Evolutionary conservation across 2,797 vertebrate genomes (phyloP), one percentile per base, ranked within the genome.

Genomic region (Heliangelus exortis): DNA sequence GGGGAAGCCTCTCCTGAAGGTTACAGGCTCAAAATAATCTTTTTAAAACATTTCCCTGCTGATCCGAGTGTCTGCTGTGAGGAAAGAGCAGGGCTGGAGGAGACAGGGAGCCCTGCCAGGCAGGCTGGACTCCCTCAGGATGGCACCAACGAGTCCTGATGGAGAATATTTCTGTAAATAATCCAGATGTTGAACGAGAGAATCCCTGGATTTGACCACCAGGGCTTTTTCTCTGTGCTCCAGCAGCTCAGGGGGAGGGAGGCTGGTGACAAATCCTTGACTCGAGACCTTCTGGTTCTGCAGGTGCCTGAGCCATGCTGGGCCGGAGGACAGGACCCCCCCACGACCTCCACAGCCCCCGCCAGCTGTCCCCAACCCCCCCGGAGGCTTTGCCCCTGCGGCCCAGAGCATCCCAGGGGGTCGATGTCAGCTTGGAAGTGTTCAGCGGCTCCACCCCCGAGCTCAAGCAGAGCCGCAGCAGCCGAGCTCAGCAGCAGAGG

Each of bases 291-390:
- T 9, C 39, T 59, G 61, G 53, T 65, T 57, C 12, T 39, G 15
- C 97, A 99, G 98, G 98, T 98, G 97, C 96, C 97, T 83, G 67
- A 91, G 98, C 98, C 98, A 99, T 99, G 99, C 98, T 98, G 98
- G 98, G 98, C 97, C 98, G 97, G 94, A 98, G 96, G 96, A 92
- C 98, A 22, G 97, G 98, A 96, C 97, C 97, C 78, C 97, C 98
- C 63, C 98, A 94, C 77, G 93, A 97, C 86, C 95, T 95, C 34
- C 94, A 89, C 96, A 97, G 96, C 96, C 96, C 39, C 94, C 96
- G 77, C 55, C 96, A 15, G 97, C 97, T 26, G 95, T 97, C 97
- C 94, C 95, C 73, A 76, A n/a, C 91, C 18, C 59, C 18, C 92
- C 94, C 21, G 59, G 95, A 97, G 96, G 91, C 87, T 1, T 72